Evolutionary conservation across 2,113 vertebrate species (phyloP).

Genomic region (Halcyon malimbica): DNA sequence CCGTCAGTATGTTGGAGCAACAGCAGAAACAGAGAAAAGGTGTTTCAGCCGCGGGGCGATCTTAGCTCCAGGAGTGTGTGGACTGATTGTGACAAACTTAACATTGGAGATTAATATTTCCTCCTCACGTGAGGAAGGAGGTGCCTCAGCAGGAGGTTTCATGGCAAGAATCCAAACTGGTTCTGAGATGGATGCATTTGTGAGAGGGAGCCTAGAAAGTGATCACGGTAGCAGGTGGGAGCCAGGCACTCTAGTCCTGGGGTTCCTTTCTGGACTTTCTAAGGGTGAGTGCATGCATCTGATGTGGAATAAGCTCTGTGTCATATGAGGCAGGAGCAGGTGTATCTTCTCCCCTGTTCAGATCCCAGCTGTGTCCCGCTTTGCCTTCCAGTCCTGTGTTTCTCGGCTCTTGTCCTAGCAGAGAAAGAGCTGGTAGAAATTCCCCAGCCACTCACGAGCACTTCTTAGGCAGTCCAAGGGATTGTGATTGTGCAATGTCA

Average conservation of each 20-base stretch:
- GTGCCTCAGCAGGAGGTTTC: neutral
- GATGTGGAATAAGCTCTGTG: neutral
- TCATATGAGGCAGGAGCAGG: neutral
- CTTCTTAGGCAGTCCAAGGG: neutral
- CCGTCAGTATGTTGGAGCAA: neutral
- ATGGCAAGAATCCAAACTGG: neutral
- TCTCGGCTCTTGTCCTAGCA: neutral
- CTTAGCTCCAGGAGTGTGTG: neutral
- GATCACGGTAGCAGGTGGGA: neutral
- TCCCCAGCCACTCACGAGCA: neutral
- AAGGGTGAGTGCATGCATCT: neutral
- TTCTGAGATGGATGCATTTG: neutral
- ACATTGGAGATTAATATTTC: neutral
- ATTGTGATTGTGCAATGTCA: neutral
- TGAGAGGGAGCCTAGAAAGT: neutral
- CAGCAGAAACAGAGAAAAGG: neutral
- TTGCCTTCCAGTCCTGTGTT: neutral
- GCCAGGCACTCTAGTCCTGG: neutral
- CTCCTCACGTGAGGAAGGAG: neutral
- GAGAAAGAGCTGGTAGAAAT: neutral
- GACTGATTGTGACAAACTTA: neutral
- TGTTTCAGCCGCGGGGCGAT: neutral
- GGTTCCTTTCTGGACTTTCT: neutral
- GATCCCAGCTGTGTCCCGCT: neutral
- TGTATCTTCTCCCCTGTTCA: neutral